Conservation (phyloP, 1,140 invertebrate species). For the Pseudomyrmex pallidus region DNA sequence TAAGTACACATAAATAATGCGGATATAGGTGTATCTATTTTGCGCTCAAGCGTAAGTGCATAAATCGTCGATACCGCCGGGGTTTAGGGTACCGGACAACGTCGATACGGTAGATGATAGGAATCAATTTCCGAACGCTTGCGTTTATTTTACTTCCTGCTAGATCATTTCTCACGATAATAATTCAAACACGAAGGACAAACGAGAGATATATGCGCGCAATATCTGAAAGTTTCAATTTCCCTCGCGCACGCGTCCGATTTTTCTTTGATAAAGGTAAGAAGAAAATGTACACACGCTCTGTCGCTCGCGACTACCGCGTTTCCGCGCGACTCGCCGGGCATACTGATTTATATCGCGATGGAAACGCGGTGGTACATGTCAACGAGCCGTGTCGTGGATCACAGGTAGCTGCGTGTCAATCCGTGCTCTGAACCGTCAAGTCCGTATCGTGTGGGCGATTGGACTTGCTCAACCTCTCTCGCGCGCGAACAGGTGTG, state of each 20-base stretch:
- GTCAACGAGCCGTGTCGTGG: slow-evolving; percentile 35
- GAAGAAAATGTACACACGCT: not conserved
- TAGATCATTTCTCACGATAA: not conserved
- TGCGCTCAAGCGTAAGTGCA: slow-evolving; percentile 25
- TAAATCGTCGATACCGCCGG: slow-evolving; percentile 45
- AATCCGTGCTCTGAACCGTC: slow-evolving; percentile 38
- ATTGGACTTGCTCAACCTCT: slow-evolving; percentile 64
- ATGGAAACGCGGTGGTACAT: slow-evolving; percentile 9
- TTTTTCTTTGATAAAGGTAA: not conserved
- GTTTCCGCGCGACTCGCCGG: slow-evolving; percentile 34
- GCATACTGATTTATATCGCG: slow-evolving; percentile 54
- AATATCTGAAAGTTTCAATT: not conserved
- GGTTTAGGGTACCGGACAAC: slow-evolving; percentile 30
- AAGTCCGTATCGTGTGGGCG: slow-evolving; percentile 59
- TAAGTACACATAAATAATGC: slow-evolving; percentile 62
- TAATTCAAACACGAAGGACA: not conserved
- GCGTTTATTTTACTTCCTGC: not conserved
- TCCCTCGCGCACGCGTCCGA: not conserved
- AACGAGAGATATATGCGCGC: too few relatives aligned
- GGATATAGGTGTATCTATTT: slow-evolving; percentile 60
- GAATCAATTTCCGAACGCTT: slow-evolving; percentile 35
- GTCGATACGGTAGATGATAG: slow-evolving; percentile 15
- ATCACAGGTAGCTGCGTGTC: slow-evolving; percentile 53
- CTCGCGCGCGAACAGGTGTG: slow-evolving; percentile 64
- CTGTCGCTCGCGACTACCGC: not conserved